These are phyloP conservation scores for Rutilus rutilus DNA, from an alignment of 2,113 vertebrate genomes.

Conservation along the genomic window DNA sequence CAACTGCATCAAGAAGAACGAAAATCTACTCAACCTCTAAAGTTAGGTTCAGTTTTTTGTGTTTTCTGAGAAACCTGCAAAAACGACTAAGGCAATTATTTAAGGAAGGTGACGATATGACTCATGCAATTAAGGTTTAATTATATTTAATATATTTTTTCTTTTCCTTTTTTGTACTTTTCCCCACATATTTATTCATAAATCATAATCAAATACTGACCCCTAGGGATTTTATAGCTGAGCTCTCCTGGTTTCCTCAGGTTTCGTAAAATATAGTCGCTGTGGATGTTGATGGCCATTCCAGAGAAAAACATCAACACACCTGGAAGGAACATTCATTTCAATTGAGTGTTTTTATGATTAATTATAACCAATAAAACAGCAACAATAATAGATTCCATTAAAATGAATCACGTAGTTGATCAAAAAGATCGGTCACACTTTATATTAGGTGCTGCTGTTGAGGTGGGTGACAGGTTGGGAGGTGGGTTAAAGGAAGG, in stretches of 20 bases:
- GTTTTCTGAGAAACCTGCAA: too few species aligned
- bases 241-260: constrained; percentile 86
- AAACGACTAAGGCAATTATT: too few species aligned
- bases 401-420: not conserved
- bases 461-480: too few species aligned
- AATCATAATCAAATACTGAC: constrained; percentile 63
- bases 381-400: not conserved
- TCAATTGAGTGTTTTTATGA: not conserved
- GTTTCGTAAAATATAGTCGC: constrained; percentile 82
- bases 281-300: constrained; percentile 92
- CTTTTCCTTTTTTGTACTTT: not conserved
- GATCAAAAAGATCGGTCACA: not conserved
- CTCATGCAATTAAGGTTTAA: not conserved
- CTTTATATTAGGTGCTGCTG: too few species aligned
- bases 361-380: not conserved
- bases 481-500: too few species aligned
- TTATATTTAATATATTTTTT: not conserved
- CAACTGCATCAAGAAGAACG: too few species aligned
- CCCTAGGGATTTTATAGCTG: constrained; percentile 86
- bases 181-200: not conserved
- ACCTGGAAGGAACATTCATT: constrained; percentile 71
- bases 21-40: too few species aligned
- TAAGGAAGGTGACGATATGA: too few species aligned
- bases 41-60: too few species aligned
- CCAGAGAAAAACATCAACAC: constrained; percentile 82